These are phyloP conservation scores for Drosophila mimica DNA, from an alignment of 2,888 invertebrate species.

Conservation along the genomic window DNA sequence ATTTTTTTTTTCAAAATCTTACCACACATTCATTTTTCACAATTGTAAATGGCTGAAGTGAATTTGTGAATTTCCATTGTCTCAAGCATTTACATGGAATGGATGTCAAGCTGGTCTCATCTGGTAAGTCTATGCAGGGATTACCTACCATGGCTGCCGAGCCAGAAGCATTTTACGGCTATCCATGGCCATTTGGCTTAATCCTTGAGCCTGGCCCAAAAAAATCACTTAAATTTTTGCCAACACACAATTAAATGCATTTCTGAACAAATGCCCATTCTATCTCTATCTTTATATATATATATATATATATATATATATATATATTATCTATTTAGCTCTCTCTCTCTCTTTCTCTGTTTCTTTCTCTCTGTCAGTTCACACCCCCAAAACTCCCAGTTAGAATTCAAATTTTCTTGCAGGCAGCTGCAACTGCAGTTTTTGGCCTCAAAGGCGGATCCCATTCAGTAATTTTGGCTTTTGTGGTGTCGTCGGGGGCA, in stretches of 20 bases:
- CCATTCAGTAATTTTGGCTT: slow-evolving; percentile 56
- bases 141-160: slow-evolving; percentile 9
- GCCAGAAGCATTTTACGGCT: slow-evolving; percentile 17
- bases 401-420: slow-evolving; percentile 42
- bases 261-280: not conserved
- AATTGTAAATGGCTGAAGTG: not conserved
- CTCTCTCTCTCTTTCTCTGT: not conserved
- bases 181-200: slow-evolving; percentile 23
- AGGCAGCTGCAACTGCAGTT: slow-evolving; percentile 46
- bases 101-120: slow-evolving; percentile 8
- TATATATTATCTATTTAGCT: not conserved
- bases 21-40: not conserved
- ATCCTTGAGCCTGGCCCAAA: slow-evolving; percentile 17
- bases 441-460: slow-evolving; percentile 48
- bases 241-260: slow-evolving; percentile 39
- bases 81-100: slow-evolving; percentile 11
- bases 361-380: no score
- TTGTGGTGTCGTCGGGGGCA: slow-evolving; percentile 43
- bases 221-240: slow-evolving; percentile 27
- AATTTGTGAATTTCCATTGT: slow-evolving; percentile 15
- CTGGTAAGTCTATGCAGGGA: slow-evolving; percentile 22
- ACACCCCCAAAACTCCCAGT: not conserved
- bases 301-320: not conserved
- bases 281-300: not conserved
- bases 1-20: not conserved